Base-by-base conservation (phyloP, 2,888 invertebrate genomes). In the Epistrophella euchroma region DNA sequence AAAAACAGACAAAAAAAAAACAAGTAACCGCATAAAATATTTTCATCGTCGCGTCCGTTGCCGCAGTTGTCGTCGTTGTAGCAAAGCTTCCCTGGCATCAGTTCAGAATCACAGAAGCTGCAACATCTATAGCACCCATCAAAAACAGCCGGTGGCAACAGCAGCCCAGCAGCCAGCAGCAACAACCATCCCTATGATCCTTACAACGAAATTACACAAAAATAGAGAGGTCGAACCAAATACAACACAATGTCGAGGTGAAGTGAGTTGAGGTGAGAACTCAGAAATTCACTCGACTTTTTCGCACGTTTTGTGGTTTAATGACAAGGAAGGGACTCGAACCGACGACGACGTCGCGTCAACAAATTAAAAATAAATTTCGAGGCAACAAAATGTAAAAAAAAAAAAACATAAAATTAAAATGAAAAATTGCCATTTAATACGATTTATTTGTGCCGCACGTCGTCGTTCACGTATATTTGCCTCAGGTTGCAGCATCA, bases 281-380 rank as follows among this genome's bases (percentile, higher is more conserved):
- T 22, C 32, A 22, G 60, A 56, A 72, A 56, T 64, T 70, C 56
- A n/a, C 68, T 55, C 35, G 50, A 62, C 52, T 64, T 60, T 60
- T 60, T 52, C 45, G 56, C 74, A 60, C 75, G 79, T 45, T 71
- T 75, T 64, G 76, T 70, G 72, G 80, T 73, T 73, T 80, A 85
- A 76, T 70, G 85, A 76, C 80, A 70, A 80, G 73, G 72, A 85
- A 80, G 76, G 76, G 80, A 80, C 66, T 50, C 55, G 43, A 19
- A n/a, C n/a, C n/a, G 40, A 19, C 19, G 43, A 25, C 25, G 15
- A 9, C 52, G 75, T 71, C 72, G 35, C 68, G 68, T 55, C 70
- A 64, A 47, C 80, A 76, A 76, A 85, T 85, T 85, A 85, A 85
- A 85, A 85, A 76, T 85, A 85, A 68, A 80, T 85, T 85, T 76